A percentile compares a stretch with the other conserved stretches of the same genome.
Conservation (phyloP, 1,140 invertebrate genomes). For the Trichoplusia ni region DNA sequence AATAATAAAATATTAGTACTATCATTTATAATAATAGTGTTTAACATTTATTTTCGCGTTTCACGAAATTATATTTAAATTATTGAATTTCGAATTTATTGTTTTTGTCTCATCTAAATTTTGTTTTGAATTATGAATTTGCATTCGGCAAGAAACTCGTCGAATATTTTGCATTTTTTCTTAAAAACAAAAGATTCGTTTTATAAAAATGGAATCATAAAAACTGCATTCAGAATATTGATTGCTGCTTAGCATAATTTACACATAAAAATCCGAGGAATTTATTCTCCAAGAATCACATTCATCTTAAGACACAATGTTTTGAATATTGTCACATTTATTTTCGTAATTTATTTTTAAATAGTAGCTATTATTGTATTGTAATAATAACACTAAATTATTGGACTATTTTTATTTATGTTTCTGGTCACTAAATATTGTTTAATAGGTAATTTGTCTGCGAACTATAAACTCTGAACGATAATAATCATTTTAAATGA, state of each 20-base stretch:
- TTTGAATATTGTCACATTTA: constrained; percentile 43
- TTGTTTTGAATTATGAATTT: too few relatives aligned
- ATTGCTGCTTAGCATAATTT: constrained; percentile 28
- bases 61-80: too few relatives aligned
- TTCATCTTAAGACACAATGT: constrained; percentile 43
- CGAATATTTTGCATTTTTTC: too few relatives aligned
- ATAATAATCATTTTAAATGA: neutral
- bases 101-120: too few relatives aligned
- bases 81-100: too few relatives aligned
- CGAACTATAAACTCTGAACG: constrained; percentile 15
- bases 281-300: constrained; percentile 30
- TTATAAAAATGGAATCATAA: neutral
- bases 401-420: constrained; percentile 40
- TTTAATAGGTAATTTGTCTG: constrained; percentile 24
- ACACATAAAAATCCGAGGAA: constrained; percentile 25
- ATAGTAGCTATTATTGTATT: constrained; percentile 10
- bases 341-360: constrained; percentile 51
- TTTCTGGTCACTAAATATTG: constrained; percentile 17
- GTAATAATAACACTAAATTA: constrained; percentile 47
- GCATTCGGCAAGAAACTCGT: too few relatives aligned
- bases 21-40: too few relatives aligned
- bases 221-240: constrained; percentile 38
- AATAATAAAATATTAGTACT: neutral
- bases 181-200: neutral
- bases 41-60: too few relatives aligned